Base-by-base conservation (phyloP, 2,888 invertebrate species). In the Xestobium rufovillosum region DNA sequence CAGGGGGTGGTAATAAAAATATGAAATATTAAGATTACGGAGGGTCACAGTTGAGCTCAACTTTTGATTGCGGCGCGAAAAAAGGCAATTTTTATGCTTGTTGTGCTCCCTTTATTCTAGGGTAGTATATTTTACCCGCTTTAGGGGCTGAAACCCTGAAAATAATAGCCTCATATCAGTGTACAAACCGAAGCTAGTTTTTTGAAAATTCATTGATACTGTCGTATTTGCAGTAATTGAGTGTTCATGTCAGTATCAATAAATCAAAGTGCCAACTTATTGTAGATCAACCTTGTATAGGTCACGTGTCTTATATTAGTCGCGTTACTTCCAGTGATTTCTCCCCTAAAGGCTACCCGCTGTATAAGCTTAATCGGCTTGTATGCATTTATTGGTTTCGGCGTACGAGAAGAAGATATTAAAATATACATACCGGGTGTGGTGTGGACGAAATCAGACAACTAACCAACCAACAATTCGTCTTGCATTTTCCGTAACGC, bases 51-150 rank as follows among this genome's bases (percentile, higher is more conserved):
- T 49, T 41, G 46, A 48, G 55, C 53, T 53, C 53, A 50, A 51
- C 46, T 55, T 53, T n/a, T 55, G 56, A 57, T 57, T 59, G 57
- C 50, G 48, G 41, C 43, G 48, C 49, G 40, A 56, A 59, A 57
- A 57, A 55, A 53, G 59, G 60, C 60, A 54, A 60, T 60, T 60
- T 60, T 60, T 57, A 60, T 60, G 57, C 60, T 56, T 49, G 50
- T 47, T 51, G 55, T 47, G 51, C 50, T 43, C 44, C 43, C 46
- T 39, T 53, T 48, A 52, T 53, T 52, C 49, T 36, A 27, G 44
- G 44, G 41, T 42, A 44, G 48, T 47, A 44, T 49, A 47, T 49
- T 48, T 51, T n/a, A n/a, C n/a, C n/a, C n/a, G n/a, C n/a, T n/a
- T n/a, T n/a, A n/a, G n/a, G n/a, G n/a, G n/a, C n/a, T n/a, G n/a